A percentile compares a stretch with the other conserved stretches of the same genome.
Conservation (phyloP, 1,140 invertebrate genomes). For the Hyles euphorbiae region DNA sequence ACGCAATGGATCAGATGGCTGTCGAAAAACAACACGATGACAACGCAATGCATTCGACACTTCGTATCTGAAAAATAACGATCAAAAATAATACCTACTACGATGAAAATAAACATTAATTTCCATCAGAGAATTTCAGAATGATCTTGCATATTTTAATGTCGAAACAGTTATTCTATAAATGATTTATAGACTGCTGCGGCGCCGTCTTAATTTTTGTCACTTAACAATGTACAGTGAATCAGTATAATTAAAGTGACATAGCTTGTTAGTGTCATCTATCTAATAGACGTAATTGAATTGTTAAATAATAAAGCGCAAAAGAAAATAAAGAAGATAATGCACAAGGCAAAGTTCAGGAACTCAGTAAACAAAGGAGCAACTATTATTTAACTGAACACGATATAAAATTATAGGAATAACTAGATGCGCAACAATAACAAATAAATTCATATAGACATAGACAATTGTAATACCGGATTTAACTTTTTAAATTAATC, state of each 20-base stretch:
- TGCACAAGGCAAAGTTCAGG: no score
- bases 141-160: slow-evolving; percentile 51
- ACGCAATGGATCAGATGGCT: slow-evolving; percentile 63
- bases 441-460: no score
- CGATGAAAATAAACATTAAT: slow-evolving; percentile 23
- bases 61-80: slow-evolving; percentile 19
- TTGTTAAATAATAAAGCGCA: no score
- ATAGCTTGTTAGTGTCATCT: slow-evolving; percentile 14
- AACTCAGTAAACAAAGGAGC: no score
- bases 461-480: no score
- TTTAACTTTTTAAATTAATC: no score
- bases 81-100: slow-evolving; percentile 30
- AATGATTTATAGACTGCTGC: slow-evolving; percentile 56
- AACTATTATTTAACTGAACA: no score
- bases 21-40: slow-evolving; percentile 56
- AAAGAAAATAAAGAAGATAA: no score
- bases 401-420: no score
- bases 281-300: no score
- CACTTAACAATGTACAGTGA: slow-evolving; percentile 46
- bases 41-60: slow-evolving; percentile 28
- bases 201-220: slow-evolving; percentile 46
- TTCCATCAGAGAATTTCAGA: slow-evolving; percentile 8
- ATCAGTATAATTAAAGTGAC: slow-evolving; percentile 41
- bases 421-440: no score
- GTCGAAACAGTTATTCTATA: slow-evolving; percentile 50